Evolutionary conservation across 2,113 vertebrate genomes (phyloP), one percentile per base, ranked within the genome.

Genomic region (Pimephales promelas): DNA sequence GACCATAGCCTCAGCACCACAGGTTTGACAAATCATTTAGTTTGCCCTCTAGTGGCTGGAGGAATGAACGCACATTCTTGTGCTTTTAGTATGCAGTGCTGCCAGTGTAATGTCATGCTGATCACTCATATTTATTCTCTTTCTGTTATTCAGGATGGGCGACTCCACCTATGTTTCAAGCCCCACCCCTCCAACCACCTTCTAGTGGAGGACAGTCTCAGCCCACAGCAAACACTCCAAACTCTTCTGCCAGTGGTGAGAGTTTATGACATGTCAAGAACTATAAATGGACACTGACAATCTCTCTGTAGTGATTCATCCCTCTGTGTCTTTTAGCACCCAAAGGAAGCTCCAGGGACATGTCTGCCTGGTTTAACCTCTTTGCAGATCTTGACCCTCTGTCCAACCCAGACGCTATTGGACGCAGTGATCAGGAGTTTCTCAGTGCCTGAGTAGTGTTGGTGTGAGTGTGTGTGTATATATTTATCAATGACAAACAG

Each of bases 371-470:
- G 95, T 95, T 97, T 89, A 94, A 88, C 87, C 92, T 95, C 52
- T 96, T 94, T 78, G 94, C 94, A 81, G 95, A 96, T 90, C 89
- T 95, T 80, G 93, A 96, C 90, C 94, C 95, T 1, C 94, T 97
- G 76, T 96, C 90, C 72, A 96, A 97, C 89, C 94, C 94, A 13
- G 94, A 95, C 76, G 91, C 93, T 75, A 94, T 94, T 0, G 93
- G 94, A 86, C 94, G 94, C 64, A 95, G 92, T 0, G 94, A 91
- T 11, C 93, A 95, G 11, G 92, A 96, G 86, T 90, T 96, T 71
- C 93, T 95, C 40, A 92, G 94, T 26, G 92, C 94, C 84, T 95
- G 90, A 96, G 77, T 10, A 79, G 66, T 73, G 70, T 70, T 43
- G 68, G 56, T 61, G 52, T 62, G 45, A 56, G 57, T 79, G 68